Percentiles rank a stretch among this genome's conserved stretches.
Conservation (phyloP, 2,888 invertebrate genomes). For the Barypeithes pellucidus region DNA sequence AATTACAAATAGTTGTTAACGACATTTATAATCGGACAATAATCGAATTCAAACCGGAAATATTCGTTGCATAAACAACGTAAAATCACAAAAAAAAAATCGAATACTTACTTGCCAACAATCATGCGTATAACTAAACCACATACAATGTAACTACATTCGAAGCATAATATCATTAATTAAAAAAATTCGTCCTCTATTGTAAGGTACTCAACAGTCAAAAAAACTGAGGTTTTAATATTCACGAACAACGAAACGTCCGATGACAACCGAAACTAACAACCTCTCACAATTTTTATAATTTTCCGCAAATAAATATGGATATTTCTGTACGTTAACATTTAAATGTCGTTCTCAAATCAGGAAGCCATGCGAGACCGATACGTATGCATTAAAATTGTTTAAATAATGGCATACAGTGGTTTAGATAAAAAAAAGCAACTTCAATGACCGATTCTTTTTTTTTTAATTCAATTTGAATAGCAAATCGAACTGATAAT, state of each 20-base stretch:
- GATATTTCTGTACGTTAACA: neutral
- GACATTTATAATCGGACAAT: too few relatives aligned
- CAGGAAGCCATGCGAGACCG: neutral
- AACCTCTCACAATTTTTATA: neutral
- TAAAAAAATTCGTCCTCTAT: too few relatives aligned
- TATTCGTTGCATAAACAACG: too few relatives aligned
- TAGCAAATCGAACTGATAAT: neutral
- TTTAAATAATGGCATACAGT: slow-evolving; percentile 1
- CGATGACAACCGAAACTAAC: slow-evolving; percentile 3
- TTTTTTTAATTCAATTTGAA: slow-evolving; percentile 6
- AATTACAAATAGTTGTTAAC: too few relatives aligned
- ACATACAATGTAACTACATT: neutral
- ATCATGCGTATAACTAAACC: too few relatives aligned
- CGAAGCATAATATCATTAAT: neutral
- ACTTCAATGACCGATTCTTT: neutral
- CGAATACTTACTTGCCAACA: too few relatives aligned
- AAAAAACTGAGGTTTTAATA: neutral
- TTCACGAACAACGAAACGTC: neutral
- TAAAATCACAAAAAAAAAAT: too few relatives aligned
- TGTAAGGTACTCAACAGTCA: neutral
- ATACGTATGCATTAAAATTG: slow-evolving; percentile 7
- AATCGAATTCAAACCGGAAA: too few relatives aligned
- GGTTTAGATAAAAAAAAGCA: neutral
- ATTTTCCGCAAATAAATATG: neutral
- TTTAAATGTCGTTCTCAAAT: slow-evolving; percentile 8